phyloP scores from a whole-genome alignment of 2,797 vertebrate species.

The Crypturellus tataupa region DNA sequence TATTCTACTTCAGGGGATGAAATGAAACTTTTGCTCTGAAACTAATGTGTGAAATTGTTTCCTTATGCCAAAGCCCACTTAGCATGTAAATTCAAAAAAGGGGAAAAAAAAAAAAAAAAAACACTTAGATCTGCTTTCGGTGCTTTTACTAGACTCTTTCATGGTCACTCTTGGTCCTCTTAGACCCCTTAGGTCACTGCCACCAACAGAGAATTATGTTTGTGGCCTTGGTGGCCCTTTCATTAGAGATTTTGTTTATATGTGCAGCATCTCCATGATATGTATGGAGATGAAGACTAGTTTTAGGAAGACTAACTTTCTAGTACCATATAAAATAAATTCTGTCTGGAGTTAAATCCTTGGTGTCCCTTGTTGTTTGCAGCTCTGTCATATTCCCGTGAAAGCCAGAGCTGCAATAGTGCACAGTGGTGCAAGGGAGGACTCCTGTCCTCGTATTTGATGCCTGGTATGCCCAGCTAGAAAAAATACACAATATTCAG shows the following conservation, averaged over 20 bases:
- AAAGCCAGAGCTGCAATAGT: neutral
- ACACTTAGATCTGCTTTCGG: neutral
- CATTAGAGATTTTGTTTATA: neutral
- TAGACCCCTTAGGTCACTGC: neutral
- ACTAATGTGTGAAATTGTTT: conserved; percentile 7
- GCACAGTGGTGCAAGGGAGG: neutral
- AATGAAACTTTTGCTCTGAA: conserved; percentile 43
- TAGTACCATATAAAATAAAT: neutral
- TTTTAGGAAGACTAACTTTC: conserved; percentile 5
- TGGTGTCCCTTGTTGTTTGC: neutral
- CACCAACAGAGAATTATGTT: neutral
- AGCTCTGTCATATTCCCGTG: neutral
- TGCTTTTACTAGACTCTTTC: neutral
- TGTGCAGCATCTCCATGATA: neutral
- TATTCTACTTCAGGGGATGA: neutral
- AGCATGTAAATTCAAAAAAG: neutral
- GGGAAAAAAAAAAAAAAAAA: neutral
- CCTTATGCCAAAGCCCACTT: neutral
- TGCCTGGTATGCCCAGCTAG: conserved; percentile 30
- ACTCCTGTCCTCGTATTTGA: conserved; percentile 7
- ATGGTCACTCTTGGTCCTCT: neutral
- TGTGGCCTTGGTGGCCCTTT: neutral
- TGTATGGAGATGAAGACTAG: neutral
- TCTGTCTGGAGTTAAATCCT: neutral
- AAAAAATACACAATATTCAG: conserved; percentile 43